These are phyloP conservation scores for Philereme transversata DNA, from an alignment of 2,888 invertebrate species.

Conservation along the genomic window DNA sequence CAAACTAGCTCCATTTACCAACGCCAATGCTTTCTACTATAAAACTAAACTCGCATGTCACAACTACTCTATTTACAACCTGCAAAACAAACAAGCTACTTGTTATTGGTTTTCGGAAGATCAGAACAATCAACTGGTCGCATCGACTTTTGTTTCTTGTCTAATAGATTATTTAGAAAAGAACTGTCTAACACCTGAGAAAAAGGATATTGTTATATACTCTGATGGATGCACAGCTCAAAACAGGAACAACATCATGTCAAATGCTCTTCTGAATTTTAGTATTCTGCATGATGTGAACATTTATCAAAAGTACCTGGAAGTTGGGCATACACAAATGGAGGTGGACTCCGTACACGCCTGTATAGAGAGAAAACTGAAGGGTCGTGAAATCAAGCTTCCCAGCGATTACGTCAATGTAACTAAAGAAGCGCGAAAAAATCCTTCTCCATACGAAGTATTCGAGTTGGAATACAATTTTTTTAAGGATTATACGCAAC, in stretches of 20 bases:
- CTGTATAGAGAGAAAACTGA: constrained; percentile 14
- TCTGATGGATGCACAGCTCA: constrained; percentile 11
- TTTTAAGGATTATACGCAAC: no score
- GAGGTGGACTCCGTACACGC: constrained; percentile 23
- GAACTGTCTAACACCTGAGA: not conserved
- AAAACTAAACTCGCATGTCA: constrained; percentile 14
- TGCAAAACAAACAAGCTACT: no score
- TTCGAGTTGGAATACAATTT: no score
- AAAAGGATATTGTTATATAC: constrained; percentile 5
- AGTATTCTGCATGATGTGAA: not conserved
- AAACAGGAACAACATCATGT: constrained; percentile 11
- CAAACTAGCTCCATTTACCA: constrained; percentile 1
- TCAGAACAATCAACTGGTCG: no score
- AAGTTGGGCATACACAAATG: constrained; percentile 19
- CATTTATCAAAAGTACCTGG: constrained; percentile 11
- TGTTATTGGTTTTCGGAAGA: no score
- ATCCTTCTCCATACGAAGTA: no score
- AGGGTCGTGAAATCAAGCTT: constrained; percentile 10
- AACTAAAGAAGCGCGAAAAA: no score
- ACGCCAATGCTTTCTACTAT: constrained; percentile 6
- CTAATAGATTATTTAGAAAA: constrained; percentile 4
- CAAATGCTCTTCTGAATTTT: constrained; percentile 11
- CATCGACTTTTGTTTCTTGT: not conserved
- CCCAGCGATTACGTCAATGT: constrained; percentile 4
- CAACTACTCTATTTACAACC: constrained; percentile 5